Base-by-base conservation (phyloP, 2,888 invertebrate species). In the Acrobasis consociella region DNA sequence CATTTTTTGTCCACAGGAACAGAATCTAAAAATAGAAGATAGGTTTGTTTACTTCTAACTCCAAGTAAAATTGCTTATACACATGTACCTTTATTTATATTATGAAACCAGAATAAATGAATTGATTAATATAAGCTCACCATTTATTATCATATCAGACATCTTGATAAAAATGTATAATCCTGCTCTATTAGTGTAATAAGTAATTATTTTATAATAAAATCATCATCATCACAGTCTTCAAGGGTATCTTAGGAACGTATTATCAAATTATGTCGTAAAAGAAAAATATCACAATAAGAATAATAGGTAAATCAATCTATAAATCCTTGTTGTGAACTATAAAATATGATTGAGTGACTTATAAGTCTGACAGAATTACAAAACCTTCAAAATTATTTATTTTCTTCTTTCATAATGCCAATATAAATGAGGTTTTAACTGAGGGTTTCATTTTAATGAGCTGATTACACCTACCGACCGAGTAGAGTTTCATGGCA, bases 91-190 rank as follows among this genome's bases (percentile, higher is more conserved):
- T 22, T 2, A 22, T 22, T 22, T 22, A 22, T 22, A 1, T 1
- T 3, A 31, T 42, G 5, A n/a, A 8, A 7, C 7, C n/a, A 60
- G 58, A 37, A 15, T 22, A 31, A 17, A 22, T 31, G 31, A 9
- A 38, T 61, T 62, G 5, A 31, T 5, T 31, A 7, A 7, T 3
- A 11, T 0, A 13, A 46, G 2, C 60, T 75, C 81, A 89, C 91
- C 91, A 75, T 91, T 91, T 81, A 91, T 90, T 73, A 91, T 90
- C 88, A 91, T 89, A 78, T 91, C 91, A 70, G 91, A 91, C 91
- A 91, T 91, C 49, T 49, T 60, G 51, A 39, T 39, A 16, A 7
- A 46, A n/a, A 16, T 37, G 17, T 56, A 37, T 17, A 39, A 37
- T 10, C 42, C n/a, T 39, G 1, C 17, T 56, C 1, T 53, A 15